Conservation (phyloP, 2,113 vertebrate species). For the Pongo pygmaeus region DNA sequence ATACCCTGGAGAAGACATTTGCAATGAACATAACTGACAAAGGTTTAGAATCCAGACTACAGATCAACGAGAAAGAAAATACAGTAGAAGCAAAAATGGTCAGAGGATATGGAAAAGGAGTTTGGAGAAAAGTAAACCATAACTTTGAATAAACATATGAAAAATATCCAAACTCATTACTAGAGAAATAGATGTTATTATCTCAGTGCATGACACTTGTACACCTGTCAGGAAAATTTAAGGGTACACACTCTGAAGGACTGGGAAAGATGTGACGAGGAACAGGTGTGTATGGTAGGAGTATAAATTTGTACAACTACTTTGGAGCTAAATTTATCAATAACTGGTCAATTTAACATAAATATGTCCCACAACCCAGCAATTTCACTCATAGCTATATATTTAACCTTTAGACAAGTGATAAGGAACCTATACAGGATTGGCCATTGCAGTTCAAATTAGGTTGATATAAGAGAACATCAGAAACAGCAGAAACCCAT, state of each 20-base stretch:
- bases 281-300: fast-evolving
- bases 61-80: fast-evolving
- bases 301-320: fast-evolving
- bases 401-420: background rate
- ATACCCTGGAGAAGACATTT: fast-evolving
- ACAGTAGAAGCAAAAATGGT: fast-evolving
- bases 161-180: too few relatives aligned
- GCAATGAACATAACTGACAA: fast-evolving
- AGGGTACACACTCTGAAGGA: fast-evolving
- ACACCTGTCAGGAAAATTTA: fast-evolving
- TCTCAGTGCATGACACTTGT: background rate
- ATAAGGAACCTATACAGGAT: fast-evolving
- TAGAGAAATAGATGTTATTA: fast-evolving
- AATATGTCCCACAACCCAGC: fast-evolving
- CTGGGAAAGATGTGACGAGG: fast-evolving
- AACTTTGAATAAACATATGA: too few relatives aligned
- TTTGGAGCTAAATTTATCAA: too few relatives aligned
- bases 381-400: fast-evolving
- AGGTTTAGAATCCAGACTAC: background rate
- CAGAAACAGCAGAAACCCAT: background rate
- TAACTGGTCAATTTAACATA: fast-evolving
- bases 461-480: background rate
- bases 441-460: background rate
- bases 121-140: background rate
- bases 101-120: background rate